Evolutionary conservation across 2,113 vertebrate genomes (phyloP), one percentile per base, ranked within the genome.

Genomic region (Pitta sordida): DNA sequence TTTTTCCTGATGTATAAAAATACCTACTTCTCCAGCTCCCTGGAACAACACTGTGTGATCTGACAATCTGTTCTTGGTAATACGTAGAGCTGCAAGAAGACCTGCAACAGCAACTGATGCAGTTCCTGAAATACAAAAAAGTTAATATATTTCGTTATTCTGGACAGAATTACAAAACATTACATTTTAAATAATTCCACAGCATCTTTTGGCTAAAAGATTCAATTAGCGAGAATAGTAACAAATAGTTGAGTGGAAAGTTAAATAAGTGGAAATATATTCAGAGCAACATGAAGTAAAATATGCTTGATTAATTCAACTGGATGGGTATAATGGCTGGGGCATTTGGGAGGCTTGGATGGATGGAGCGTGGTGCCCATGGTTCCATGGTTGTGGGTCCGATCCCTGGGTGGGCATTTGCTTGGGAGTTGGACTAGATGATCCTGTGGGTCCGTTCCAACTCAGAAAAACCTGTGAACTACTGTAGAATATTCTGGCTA

Each of bases 31-130:
- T 73, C 99, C 99, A 93, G 99, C 99, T 88, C 99, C 99, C 97
- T 99, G 99, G 96, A 99, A 99, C 55, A 99, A 93, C 21, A 99
- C 93, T 34, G 97, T 99, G 62, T 99, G 99, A 96, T 99, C 98
- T 17, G 97, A 98, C 93, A 99, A 98, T 94, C 97, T 99, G 97
- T 97, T 99, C 96, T 98, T 98, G 94, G 99, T 99, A 96, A 99
- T 97, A 65, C 98, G 98, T 44, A 99, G 98, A 81, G 99, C 98
- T 44, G 98, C 98, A 69, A 99, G 97, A 53, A 99, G 98, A 71
- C 99, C 99, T 24, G 99, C 99, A 53, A 99, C 98, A 14, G 99
- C 99, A 46, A 99, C 99, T 39, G 99, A 98, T 30, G 99, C 99
- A 68, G 99, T 99, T 86, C 99, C 99, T 99, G 75, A 88, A 93